phyloP scores from a whole-genome alignment of 2,888 invertebrate genomes.

The Hyposoter dolosus region DNA sequence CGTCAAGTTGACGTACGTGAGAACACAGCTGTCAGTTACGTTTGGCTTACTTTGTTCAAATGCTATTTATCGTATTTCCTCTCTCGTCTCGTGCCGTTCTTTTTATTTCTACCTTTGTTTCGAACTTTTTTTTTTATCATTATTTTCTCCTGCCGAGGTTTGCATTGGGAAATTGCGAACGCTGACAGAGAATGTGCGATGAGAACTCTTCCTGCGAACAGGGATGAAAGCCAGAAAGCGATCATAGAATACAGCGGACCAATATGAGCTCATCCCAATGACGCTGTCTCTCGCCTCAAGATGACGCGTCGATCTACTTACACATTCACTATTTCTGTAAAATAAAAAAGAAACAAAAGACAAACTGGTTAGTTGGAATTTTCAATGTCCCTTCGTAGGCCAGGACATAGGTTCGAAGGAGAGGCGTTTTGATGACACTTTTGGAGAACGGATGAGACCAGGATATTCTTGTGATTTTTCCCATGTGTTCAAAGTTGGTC shows the following conservation, averaged over 20 bases:
- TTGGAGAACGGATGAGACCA: no score
- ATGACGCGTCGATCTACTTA: conserved; percentile 5
- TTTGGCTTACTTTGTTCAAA: neutral
- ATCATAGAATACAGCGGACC: conserved; percentile 12
- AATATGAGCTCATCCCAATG: conserved; percentile 20
- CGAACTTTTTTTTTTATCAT: conserved; percentile 15
- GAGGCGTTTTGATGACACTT: no score
- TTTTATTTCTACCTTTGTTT: conserved; percentile 25
- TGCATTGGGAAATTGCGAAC: conserved; percentile 63
- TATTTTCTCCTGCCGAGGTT: conserved; percentile 7
- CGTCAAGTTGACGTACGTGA: neutral
- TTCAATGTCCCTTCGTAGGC: no score
- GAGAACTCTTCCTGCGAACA: conserved; percentile 9
- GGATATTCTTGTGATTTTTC: no score
- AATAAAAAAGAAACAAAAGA: neutral
- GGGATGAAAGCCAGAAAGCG: conserved; percentile 23
- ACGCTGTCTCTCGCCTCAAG: conserved; percentile 12
- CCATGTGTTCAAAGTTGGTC: no score
- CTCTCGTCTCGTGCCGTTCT: conserved; percentile 1
- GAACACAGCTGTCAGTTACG: conserved; percentile 12
- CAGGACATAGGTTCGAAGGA: no score
- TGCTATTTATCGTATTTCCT: conserved; percentile 15
- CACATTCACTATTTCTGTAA: neutral
- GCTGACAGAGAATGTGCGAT: conserved; percentile 22
- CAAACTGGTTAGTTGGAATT: neutral